Percentiles rank a stretch among this genome's conserved stretches.
Conservation (phyloP, 2,888 invertebrate genomes). For the Cantharis rufa region DNA sequence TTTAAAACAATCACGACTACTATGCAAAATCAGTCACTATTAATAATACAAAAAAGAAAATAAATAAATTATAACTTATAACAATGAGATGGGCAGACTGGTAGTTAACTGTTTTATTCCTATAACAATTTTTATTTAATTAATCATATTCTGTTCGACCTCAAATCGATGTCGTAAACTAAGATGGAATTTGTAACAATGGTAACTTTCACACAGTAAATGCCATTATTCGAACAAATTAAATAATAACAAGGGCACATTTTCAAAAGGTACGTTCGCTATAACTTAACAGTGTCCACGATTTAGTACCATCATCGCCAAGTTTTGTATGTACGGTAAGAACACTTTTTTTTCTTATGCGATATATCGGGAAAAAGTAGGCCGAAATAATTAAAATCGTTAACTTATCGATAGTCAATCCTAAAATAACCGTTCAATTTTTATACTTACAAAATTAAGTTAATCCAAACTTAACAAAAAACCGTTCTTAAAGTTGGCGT, state of each 20-base stretch:
- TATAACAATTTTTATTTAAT: neutral
- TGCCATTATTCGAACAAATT: neutral
- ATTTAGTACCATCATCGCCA: neutral
- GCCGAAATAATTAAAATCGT: neutral
- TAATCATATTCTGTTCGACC: neutral
- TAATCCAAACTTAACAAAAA: neutral
- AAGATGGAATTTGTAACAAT: neutral
- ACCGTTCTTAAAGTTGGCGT: neutral
- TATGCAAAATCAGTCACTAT: neutral
- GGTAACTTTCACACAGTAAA: neutral
- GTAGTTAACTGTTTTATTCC: neutral
- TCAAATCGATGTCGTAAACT: neutral
- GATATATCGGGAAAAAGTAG: neutral
- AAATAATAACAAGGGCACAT: neutral
- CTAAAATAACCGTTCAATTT: neutral
- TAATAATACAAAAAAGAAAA: neutral
- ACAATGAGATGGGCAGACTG: neutral
- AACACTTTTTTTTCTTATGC: neutral
- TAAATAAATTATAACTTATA: neutral
- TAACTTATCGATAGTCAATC: neutral
- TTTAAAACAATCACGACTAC: neutral
- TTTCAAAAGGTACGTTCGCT: neutral
- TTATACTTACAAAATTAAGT: constrained; percentile 1
- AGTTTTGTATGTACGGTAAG: neutral
- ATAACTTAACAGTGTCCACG: neutral